Evolutionary conservation across 2,888 invertebrate species (phyloP), one percentile per base, ranked within the genome.

Genomic region (Gisinianus flammeolus): DNA sequence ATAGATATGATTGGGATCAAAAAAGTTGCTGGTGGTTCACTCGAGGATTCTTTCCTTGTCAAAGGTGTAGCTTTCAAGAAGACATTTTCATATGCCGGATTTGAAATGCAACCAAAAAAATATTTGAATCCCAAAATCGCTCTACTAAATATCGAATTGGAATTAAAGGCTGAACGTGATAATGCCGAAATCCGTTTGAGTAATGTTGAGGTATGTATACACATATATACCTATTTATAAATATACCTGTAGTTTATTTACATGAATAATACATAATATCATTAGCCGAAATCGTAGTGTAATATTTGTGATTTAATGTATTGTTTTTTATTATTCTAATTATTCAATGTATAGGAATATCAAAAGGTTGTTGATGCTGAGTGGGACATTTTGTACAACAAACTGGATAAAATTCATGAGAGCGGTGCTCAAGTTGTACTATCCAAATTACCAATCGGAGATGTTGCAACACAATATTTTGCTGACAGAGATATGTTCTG

Each of bases 1-100:
- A 88, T 99, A 62, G 97, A 98, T 86, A 99, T 99, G 98, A 99
- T 99, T 87, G 99, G 99, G 76, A 96, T 98, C 85, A 99, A 99
- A 89, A 98, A 99, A 88, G 93, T 98, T 2, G 88, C 88, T 81
- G 90, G 91, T 80, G 91, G 91, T 70, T 87, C 88, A 58, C 85
- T 90, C 30, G 89, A 90, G 85, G 98, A 99, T 84, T 98, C 98
- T 0, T 89, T 92, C 85, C 89, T 99, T 4, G 93, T 99, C 0
- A 91, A 93, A 5, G 97, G 99, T 19, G 98, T 99, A 0, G 97
- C 98, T 0, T 99, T 99, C 88, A 98, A 99, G 89, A 99, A 99
- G 89, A 98, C 99, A 0, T 99, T 99, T 89, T 97, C 98, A 0
- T 99, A 99, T 87, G 99, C 99, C 82, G 99, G 99, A 12, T 99